A percentile compares a stretch with the other conserved stretches of the same genome.
Conservation (phyloP, 1,140 invertebrate species). For the Propsilocerus akamusi region DNA sequence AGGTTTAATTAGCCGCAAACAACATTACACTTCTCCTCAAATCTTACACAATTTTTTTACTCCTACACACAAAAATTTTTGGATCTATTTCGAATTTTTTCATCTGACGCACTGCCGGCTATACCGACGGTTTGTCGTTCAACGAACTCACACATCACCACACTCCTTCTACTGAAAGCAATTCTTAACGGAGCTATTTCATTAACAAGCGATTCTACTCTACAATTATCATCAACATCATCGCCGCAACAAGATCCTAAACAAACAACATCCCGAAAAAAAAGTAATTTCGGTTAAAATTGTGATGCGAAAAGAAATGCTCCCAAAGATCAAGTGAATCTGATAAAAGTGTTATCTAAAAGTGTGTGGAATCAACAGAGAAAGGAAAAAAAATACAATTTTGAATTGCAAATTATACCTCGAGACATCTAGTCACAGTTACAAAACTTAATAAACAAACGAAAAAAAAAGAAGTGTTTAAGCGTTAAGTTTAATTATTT, state of each 20-base stretch:
- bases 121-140: too few species aligned
- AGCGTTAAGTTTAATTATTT: neutral
- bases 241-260: neutral
- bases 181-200: too few species aligned
- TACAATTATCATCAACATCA: conserved; percentile 3
- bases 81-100: conserved; percentile 1
- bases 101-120: too few species aligned
- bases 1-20: neutral
- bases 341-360: neutral
- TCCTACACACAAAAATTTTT: too few species aligned
- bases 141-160: too few species aligned
- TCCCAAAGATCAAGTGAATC: neutral
- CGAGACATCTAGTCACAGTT: conserved; percentile 1
- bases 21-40: neutral
- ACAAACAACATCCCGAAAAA: neutral
- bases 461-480: neutral
- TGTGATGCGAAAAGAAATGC: neutral
- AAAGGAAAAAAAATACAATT: neutral
- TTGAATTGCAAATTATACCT: conserved; percentile 3
- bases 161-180: too few species aligned
- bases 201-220: too few species aligned
- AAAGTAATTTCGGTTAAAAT: neutral
- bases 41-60: too few species aligned
- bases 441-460: too few species aligned
- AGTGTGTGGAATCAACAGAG: neutral